phyloP scores from a whole-genome alignment of 2,888 invertebrate genomes.

The Calliphora vomitoria region DNA sequence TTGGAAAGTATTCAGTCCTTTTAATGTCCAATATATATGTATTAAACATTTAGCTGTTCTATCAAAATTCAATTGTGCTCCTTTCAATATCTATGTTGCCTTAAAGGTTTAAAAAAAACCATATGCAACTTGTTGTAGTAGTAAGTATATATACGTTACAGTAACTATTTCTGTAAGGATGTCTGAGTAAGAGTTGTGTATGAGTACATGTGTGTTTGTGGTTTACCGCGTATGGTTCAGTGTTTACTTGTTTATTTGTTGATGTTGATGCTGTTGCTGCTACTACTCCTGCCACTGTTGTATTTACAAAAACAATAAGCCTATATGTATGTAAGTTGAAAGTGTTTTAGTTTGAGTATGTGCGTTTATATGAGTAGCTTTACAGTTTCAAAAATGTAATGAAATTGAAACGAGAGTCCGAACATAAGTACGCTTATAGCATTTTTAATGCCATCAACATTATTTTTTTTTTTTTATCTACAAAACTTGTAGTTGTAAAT shows the following conservation, averaged over 20 bases:
- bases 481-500: conserved; percentile 48
- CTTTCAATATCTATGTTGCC: not conserved
- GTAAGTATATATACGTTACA: not conserved
- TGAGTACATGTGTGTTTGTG: conserved; percentile 47
- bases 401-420: conserved; percentile 70
- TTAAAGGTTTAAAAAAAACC: conserved; percentile 28
- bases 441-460: conserved; percentile 72
- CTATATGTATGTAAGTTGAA: conserved; percentile 1
- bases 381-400: conserved; percentile 62
- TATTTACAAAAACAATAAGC: conserved; percentile 17
- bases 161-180: conserved; percentile 1
- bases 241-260: conserved; percentile 47
- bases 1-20: no score
- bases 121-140: not conserved
- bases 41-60: no score
- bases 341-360: not conserved
- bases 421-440: conserved; percentile 67
- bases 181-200: conserved; percentile 16
- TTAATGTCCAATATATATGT: no score
- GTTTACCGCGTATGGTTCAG: conserved; percentile 76
- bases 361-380: conserved; percentile 36
- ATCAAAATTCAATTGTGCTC: not conserved
- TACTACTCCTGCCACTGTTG: conserved; percentile 37
- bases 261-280: conserved; percentile 34
- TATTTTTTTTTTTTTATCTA: conserved; percentile 44